phyloP scores from a whole-genome alignment of 2,113 vertebrate species.

The Aegypius monachus region DNA sequence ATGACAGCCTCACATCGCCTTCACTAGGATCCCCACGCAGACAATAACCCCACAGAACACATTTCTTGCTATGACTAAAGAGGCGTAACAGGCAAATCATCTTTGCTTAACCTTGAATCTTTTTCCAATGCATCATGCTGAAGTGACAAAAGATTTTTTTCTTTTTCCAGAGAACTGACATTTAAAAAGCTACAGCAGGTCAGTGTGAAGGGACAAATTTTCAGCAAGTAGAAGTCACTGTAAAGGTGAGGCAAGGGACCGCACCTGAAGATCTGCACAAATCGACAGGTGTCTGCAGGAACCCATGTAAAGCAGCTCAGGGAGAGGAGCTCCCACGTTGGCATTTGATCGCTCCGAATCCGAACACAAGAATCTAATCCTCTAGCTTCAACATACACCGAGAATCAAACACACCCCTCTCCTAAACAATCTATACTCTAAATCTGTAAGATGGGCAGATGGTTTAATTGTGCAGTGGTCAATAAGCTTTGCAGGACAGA shows the following conservation, averaged over 20 bases:
- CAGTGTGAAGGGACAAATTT: background rate
- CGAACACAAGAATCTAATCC: background rate
- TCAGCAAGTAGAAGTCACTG: background rate
- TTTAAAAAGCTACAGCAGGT: background rate
- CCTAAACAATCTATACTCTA: background rate
- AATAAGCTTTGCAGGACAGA: background rate
- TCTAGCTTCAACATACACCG: fast-evolving
- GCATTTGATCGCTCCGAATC: background rate
- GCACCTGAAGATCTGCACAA: background rate
- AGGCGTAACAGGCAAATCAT: background rate
- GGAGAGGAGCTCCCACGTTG: background rate
- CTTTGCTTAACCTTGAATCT: background rate
- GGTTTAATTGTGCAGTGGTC: background rate
- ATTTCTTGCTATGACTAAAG: background rate
- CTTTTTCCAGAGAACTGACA: background rate
- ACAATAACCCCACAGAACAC: background rate
- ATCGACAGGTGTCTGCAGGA: fast-evolving
- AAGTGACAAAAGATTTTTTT: background rate
- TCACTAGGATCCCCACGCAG: background rate
- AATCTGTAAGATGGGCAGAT: background rate
- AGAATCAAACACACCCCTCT: background rate
- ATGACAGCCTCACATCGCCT: fast-evolving
- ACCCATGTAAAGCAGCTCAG: fast-evolving
- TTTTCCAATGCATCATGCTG: background rate
- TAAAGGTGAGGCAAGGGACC: background rate